These are phyloP conservation scores for Calephelis perditalis DNA, from an alignment of 2,888 invertebrate genomes.

Conservation along the genomic window DNA sequence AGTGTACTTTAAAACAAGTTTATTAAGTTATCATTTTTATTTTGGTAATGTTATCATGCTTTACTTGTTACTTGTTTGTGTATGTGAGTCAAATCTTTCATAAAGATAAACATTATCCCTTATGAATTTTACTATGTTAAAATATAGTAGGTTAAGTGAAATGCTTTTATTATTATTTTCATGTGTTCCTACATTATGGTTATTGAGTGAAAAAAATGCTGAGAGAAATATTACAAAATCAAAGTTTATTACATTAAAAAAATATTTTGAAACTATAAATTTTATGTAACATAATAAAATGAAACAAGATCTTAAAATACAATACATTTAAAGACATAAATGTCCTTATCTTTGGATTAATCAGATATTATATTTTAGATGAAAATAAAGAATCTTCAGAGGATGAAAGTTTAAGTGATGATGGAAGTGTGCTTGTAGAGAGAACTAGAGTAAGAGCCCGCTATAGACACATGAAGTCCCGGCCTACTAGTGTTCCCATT, in stretches of 20 bases:
- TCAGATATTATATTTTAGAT: conserved; percentile 40
- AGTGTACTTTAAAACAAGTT: not conserved
- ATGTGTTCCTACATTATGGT: not conserved
- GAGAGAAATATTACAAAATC: too few species aligned
- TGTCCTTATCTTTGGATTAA: not conserved
- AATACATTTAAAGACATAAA: not conserved
- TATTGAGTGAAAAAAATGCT: too few species aligned
- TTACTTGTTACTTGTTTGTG: not conserved
- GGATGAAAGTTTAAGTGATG: conserved; percentile 49
- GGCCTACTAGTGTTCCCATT: conserved; percentile 75
- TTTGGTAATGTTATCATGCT: not conserved
- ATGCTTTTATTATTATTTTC: not conserved
- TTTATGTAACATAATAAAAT: not conserved
- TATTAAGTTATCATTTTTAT: too few species aligned
- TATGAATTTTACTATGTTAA: too few species aligned
- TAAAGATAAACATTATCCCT: too few species aligned
- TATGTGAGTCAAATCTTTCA: too few species aligned
- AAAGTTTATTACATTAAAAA: too few species aligned
- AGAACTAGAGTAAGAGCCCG: conserved; percentile 58
- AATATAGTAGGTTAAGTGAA: not conserved
- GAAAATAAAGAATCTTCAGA: conserved; percentile 68
- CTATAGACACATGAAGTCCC: conserved; percentile 59
- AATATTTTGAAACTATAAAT: too few species aligned
- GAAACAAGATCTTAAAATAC: not conserved
- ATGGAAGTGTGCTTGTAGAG: conserved; percentile 48